phyloP scores from a whole-genome alignment of 2,113 vertebrate genomes.

The Jaculus jaculus region DNA sequence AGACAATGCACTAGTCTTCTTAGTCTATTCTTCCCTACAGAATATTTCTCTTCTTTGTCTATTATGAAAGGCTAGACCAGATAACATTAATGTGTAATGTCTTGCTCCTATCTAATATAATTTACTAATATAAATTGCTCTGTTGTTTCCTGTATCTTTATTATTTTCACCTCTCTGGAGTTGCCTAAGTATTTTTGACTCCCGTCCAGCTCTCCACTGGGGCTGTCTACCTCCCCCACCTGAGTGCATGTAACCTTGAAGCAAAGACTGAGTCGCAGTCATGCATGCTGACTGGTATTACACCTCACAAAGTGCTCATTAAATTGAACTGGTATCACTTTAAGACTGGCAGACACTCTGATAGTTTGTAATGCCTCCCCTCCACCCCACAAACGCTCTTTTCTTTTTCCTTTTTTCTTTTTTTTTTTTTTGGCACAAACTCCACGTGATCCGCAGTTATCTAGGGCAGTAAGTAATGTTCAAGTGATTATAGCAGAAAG shows the following conservation, averaged over 20 bases:
- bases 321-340: constrained; percentile 39
- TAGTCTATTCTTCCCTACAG: constrained; percentile 62
- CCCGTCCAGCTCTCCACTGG: neutral
- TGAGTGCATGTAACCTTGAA: constrained; percentile 28
- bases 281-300: neutral
- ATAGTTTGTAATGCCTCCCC: neutral
- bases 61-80: neutral
- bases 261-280: constrained; percentile 32
- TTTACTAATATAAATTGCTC: neutral
- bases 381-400: neutral
- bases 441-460: neutral
- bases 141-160: neutral
- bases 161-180: neutral
- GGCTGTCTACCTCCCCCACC: neutral
- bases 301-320: constrained; percentile 38
- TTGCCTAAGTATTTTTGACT: neutral
- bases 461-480: constrained; percentile 54
- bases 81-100: no score
- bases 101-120: no score
- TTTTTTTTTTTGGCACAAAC: constrained; percentile 18
- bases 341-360: constrained; percentile 36
- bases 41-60: neutral
- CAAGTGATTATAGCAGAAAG: neutral
- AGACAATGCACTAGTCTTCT: constrained; percentile 20
- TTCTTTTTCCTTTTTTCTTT: neutral